Evolutionary conservation across 2,888 invertebrate genomes (phyloP).

Genomic region (Amphipyra berbera): DNA sequence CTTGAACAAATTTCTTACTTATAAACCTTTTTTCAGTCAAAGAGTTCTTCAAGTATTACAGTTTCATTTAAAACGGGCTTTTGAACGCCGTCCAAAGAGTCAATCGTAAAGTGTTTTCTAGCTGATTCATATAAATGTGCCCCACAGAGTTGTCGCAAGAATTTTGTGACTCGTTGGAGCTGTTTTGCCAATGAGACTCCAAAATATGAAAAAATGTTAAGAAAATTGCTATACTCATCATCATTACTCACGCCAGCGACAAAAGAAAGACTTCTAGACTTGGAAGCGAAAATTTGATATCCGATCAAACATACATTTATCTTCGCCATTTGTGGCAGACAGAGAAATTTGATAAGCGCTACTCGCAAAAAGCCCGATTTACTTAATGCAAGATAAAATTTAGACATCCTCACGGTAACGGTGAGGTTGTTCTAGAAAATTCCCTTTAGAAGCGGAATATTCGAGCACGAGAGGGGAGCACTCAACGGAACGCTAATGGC

Average conservation of each 20-base stretch:
- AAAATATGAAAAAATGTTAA: slow-evolving; percentile 23
- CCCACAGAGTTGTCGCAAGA: neutral
- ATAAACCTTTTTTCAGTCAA: slow-evolving; percentile 24
- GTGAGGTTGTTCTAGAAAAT: slow-evolving; percentile 74
- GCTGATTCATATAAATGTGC: slow-evolving; percentile 14
- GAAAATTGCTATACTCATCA: slow-evolving; percentile 48
- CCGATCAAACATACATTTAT: slow-evolving; percentile 65
- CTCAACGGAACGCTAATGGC: slow-evolving; percentile 82
- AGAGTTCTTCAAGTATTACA: slow-evolving; percentile 21
- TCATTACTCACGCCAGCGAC: slow-evolving; percentile 48
- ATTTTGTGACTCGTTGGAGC: slow-evolving; percentile 5
- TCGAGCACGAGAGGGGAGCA: slow-evolving; percentile 74
- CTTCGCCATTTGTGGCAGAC: slow-evolving; percentile 46
- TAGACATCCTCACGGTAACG: slow-evolving; percentile 70
- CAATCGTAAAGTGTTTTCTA: slow-evolving; percentile 12
- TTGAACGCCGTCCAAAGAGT: slow-evolving; percentile 16
- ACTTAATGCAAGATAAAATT: slow-evolving; percentile 75
- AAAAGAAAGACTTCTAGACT: slow-evolving; percentile 49
- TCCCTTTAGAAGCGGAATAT: slow-evolving; percentile 74
- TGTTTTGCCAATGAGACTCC: slow-evolving; percentile 9
- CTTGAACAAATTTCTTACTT: slow-evolving; percentile 43
- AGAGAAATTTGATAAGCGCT: slow-evolving; percentile 73
- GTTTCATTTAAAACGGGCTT: slow-evolving; percentile 26
- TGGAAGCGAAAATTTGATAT: slow-evolving; percentile 61
- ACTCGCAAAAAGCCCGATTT: slow-evolving; percentile 69